Base-by-base conservation (phyloP, 2,888 invertebrate species). In the Tiphia femorata region DNA sequence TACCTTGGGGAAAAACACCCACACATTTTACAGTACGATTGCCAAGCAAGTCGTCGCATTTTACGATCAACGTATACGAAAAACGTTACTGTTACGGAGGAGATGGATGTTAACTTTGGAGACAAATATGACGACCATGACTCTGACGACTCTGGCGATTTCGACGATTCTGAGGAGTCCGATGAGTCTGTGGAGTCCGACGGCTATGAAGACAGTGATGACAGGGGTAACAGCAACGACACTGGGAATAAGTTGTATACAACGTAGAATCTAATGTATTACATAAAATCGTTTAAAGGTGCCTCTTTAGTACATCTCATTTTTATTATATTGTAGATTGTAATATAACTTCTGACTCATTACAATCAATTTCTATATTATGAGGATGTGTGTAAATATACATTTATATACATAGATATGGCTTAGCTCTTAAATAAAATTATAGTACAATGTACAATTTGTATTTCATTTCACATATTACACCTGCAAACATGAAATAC, bases 1-100 rank as follows among this genome's bases (percentile, higher is more conserved):
- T 86, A 89, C 62, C 88, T 94, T 29, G 87, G 93, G 61, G 86
- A 88, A 52, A 86, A 88, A 67, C 85, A 91, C 84, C 92, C 92
- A 4, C 88, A 89, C 62, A 82, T 92, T 65, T 86, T 84, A 43
- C 67, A 84, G 29, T 96, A 92, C 83, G 87, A 96, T 79, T 90
- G 89, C 76, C 88, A 94, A 76, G 88, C 87, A 41, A 78, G 82
- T 30, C 81, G 79, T 16, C 70, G 53, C 17, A 20, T 81, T 38
- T 5, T 78, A 49, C n/a, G 57, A 0, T 14, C 4, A 16, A 63
- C 40, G 17, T n/a, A 57, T 0, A 62, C 65, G 2, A 53, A 23
- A 21, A 1, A 65, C 29, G 5, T 76, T 17, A 4, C 30, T 4
- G 7, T 70, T 1, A 0, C 29, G n/a, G 48, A 60, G 3, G 47